phyloP scores from a whole-genome alignment of 1,140 invertebrate species.

The Zophobas morio region DNA sequence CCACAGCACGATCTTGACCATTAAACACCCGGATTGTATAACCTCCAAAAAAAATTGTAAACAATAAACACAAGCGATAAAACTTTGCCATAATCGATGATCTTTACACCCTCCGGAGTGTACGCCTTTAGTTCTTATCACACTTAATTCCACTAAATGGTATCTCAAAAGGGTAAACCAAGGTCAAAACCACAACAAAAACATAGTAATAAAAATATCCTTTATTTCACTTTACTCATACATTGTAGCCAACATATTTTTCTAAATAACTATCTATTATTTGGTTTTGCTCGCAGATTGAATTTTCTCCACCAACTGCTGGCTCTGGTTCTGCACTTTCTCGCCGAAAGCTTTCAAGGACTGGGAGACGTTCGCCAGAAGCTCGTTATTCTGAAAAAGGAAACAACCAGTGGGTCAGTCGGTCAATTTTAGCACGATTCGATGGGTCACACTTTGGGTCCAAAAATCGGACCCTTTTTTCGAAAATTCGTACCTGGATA shows the following conservation, averaged over 20 bases:
- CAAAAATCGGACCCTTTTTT: slow-evolving; percentile 3
- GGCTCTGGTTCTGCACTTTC: slow-evolving; percentile 53
- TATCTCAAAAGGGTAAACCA: neutral
- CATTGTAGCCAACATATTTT: slow-evolving; percentile 12
- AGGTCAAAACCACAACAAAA: slow-evolving; percentile 13
- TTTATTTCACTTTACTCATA: slow-evolving; percentile 8
- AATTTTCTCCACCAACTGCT: slow-evolving; percentile 55
- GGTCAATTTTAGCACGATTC: slow-evolving; percentile 11
- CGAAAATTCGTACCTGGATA: slow-evolving; percentile 55
- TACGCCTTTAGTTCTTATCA: no score
- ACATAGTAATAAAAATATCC: slow-evolving; percentile 19
- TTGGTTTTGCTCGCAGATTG: slow-evolving; percentile 44
- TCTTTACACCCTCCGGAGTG: no score
- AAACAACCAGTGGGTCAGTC: slow-evolving; percentile 14
- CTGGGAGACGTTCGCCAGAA: slow-evolving; percentile 52
- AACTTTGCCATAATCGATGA: slow-evolving; percentile 13
- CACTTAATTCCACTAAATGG: neutral
- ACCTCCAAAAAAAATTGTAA: slow-evolving; percentile 16
- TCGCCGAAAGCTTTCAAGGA: slow-evolving; percentile 54
- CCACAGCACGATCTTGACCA: slow-evolving; percentile 8
- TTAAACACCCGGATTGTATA: slow-evolving; percentile 26
- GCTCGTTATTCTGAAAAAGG: slow-evolving; percentile 54
- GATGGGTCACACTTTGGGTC: slow-evolving; percentile 10
- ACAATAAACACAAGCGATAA: slow-evolving; percentile 21
- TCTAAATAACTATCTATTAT: no score